Conservation (phyloP, 1,140 invertebrate species). For the Galleria mellonella region DNA sequence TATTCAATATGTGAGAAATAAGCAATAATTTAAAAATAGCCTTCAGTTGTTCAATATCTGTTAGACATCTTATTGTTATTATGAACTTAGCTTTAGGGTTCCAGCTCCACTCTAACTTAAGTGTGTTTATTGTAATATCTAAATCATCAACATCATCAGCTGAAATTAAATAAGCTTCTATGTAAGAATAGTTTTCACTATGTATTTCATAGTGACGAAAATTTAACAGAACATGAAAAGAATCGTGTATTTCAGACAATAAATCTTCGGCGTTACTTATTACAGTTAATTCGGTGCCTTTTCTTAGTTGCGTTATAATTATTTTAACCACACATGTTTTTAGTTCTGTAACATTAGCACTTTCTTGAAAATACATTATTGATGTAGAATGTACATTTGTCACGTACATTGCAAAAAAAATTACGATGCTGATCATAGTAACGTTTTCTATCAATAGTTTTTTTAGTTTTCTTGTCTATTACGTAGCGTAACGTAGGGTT, state of each 20-base stretch:
- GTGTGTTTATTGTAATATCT: not conserved
- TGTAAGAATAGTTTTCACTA: not conserved
- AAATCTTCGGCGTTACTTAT: not conserved
- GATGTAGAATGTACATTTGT: not conserved
- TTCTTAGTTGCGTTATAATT: not conserved
- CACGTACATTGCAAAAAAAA: not conserved
- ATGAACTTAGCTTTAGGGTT: not conserved
- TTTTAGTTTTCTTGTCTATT: not conserved
- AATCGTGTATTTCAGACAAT: not conserved
- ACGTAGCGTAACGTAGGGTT: too few relatives aligned
- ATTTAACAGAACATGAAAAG: not conserved
- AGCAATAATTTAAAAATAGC: not conserved
- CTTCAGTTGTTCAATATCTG: not conserved
- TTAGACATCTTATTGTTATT: not conserved
- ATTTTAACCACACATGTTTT: not conserved
- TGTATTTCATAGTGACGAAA: not conserved
- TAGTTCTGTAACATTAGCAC: not conserved
- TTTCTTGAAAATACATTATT: not conserved
- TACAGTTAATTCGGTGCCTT: not conserved
- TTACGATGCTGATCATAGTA: not conserved
- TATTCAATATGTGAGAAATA: not conserved
- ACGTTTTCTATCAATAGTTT: not conserved
- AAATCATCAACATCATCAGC: not conserved
- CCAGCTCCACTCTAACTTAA: not conserved
- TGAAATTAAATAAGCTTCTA: not conserved